Evolutionary conservation across 2,797 vertebrate species (phyloP), one percentile per base, ranked within the genome.

Genomic region (Vespertilio murinus): DNA sequence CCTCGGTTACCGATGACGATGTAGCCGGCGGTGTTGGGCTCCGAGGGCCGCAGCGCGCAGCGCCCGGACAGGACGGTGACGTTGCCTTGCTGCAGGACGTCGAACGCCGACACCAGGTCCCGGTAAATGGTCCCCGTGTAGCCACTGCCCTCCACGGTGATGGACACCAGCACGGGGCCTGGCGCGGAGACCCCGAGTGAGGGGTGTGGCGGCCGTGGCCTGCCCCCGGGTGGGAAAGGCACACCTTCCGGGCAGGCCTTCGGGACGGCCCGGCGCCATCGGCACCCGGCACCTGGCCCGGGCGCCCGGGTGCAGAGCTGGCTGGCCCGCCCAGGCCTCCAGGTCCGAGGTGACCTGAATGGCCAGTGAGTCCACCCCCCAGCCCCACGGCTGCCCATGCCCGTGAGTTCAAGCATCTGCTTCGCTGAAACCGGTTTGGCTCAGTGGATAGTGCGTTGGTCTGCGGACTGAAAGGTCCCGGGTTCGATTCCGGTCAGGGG

Each of bases 41-140:
- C 98, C 0, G 97, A 94, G 0, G 99, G 99, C 20, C 38, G 65
- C 56, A 99, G 69, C 11, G 98, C 91, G 92, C 99, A 99, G 96
- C 97, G 98, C 69, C 4, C 98, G 88, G 99, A 99, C 77, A 99
- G 88, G 59, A 99, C 96, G 0, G 98, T 99, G 95, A 99, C 8
- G 61, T 99, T 99, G 33, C 98, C 98, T 22, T 85, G 95, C 96
- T 99, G 99, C 42, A 99, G 97, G 18, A 96, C 0, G 0, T 98
- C 97, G 3, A 99, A 99, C 0, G 99, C 98, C 0, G 98, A 96
- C 35, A 98, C 98, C 94, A 99, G 54, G 87, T 99, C 99, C 0
- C 97, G 98, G 96, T 98, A 99, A 97, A 99, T 98, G 83, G 98
- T 98, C 0, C 99, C 98, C 0, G 98, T 93, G 23, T 98, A 99